phyloP scores from a whole-genome alignment of 2,797 vertebrate species.

The Lycodopsis pacificus region DNA sequence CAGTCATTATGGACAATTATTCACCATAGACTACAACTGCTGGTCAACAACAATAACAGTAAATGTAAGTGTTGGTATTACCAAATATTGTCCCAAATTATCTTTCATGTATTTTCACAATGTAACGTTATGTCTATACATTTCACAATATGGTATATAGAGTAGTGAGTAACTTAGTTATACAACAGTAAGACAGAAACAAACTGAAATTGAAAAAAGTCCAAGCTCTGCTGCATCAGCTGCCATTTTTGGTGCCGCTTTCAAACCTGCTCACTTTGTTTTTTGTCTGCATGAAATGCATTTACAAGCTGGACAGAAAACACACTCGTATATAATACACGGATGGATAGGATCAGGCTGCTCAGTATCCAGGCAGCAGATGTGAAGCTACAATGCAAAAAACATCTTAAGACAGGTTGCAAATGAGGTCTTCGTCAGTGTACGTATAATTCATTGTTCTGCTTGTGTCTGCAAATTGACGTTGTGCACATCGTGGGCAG shows the following conservation, averaged over 20 bases:
- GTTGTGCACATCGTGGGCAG: neutral
- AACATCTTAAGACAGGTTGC: neutral
- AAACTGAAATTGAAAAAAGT: too few relatives aligned
- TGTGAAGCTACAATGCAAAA: neutral
- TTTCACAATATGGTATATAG: too few relatives aligned
- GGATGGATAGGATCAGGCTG: neutral
- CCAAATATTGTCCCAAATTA: too few relatives aligned
- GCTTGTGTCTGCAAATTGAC: constrained; percentile 1
- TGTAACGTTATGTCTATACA: too few relatives aligned
- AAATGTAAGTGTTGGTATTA: too few relatives aligned
- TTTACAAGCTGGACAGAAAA: neutral
- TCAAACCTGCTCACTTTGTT: neutral
- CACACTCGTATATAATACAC: neutral
- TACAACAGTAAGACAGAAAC: too few relatives aligned
- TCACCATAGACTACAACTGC: too few relatives aligned
- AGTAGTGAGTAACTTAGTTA: too few relatives aligned
- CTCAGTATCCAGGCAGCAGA: neutral
- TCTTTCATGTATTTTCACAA: too few relatives aligned
- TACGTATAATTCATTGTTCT: neutral
- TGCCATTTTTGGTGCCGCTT: too few relatives aligned
- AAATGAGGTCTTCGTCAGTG: neutral
- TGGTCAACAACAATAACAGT: too few relatives aligned
- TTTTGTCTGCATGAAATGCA: neutral
- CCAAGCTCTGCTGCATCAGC: too few relatives aligned
- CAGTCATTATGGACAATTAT: neutral